Base-by-base conservation (phyloP, 2,888 invertebrate genomes). In the Esperia sulphurella region DNA sequence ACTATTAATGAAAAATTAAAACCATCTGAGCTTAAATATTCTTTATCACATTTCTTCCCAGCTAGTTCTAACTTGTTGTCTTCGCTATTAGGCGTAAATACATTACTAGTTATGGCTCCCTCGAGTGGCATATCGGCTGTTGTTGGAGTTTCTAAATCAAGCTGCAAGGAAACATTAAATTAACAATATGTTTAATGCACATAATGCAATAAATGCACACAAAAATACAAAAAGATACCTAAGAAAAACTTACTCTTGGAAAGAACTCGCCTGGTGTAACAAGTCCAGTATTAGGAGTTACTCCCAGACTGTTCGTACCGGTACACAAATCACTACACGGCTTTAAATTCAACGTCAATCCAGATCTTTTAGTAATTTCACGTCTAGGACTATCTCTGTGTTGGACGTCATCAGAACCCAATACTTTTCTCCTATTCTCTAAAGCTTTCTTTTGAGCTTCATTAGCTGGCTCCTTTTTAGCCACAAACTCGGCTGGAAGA, bases 91-190 rank as follows among this genome's bases (percentile, higher is more conserved):
- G 89, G 82, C 5, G 88, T 79, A 48, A 82, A 79, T 8, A 76
- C 58, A 8, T 83, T 84, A 30, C 77, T 69, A 0, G 83, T 78
- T 28, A 79, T 59, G 1, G 73, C 74, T 5, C 79, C 79, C 49
- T 83, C 83, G 1, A 75, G 55, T 0, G 82, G 91, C 12, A 88
- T 62, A 14, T 90, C 90, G 1, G 86, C 86, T 30, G 90, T 90
- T 3, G 89, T 88, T 8, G 90, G 90, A 1, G 90, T 90, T 79
- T 90, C 90, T 37, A 90, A 58, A 51, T 90, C 89, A 13, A 90
- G 73, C 90, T 90, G 57, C 42, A 81, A 72, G 29, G 13, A 41
- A 49, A 47, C 52, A 8, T 31, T 31, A 31, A 10, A 31, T 39
- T 35, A 35, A 30, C 29, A 12, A 10, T 37, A 31, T 31, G 8